Evolutionary conservation across 92 coral and sea anemone species (phyloP).

Genomic region (Heteractis magnifica): DNA sequence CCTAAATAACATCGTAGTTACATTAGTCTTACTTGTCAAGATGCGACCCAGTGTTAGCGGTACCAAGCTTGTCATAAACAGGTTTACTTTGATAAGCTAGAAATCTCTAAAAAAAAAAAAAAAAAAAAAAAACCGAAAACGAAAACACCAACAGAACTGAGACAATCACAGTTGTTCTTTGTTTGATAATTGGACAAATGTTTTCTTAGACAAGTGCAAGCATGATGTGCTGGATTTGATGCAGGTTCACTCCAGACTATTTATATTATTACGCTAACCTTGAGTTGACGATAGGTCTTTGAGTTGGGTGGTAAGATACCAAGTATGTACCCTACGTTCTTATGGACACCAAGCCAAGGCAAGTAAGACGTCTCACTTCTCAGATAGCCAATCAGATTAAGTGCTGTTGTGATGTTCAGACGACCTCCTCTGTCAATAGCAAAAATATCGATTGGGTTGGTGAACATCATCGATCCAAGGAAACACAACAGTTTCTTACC

Average conservation of each 20-base stretch:
- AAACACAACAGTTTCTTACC: slow-evolving; percentile 31
- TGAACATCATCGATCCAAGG: background rate
- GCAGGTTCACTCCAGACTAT: background rate
- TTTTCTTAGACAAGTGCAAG: background rate
- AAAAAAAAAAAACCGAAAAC: background rate
- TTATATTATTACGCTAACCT: slow-evolving; percentile 12
- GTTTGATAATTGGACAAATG: background rate
- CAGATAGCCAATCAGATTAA: slow-evolving; percentile 59
- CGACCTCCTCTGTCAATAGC: slow-evolving; percentile 46
- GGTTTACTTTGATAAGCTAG: slow-evolving; percentile 26
- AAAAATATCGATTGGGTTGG: background rate
- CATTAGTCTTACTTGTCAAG: slow-evolving; percentile 23
- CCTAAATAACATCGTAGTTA: too few relatives aligned
- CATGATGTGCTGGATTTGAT: background rate
- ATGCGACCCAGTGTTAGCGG: slow-evolving; percentile 17
- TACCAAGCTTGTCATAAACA: slow-evolving; percentile 20
- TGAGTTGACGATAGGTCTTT: slow-evolving; percentile 41
- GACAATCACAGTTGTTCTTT: background rate
- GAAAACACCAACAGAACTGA: too few relatives aligned
- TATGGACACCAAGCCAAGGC: slow-evolving; percentile 60
- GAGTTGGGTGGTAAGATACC: slow-evolving; percentile 47
- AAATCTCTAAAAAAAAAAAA: slow-evolving; percentile 21
- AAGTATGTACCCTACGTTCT: slow-evolving; percentile 3
- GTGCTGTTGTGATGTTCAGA: slow-evolving; percentile 64
- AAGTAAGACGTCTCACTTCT: slow-evolving; percentile 56